A percentile compares a stretch with the other conserved stretches of the same genome.
Conservation (phyloP, 2,888 invertebrate genomes). For the Amphipyra tragopoginis region DNA sequence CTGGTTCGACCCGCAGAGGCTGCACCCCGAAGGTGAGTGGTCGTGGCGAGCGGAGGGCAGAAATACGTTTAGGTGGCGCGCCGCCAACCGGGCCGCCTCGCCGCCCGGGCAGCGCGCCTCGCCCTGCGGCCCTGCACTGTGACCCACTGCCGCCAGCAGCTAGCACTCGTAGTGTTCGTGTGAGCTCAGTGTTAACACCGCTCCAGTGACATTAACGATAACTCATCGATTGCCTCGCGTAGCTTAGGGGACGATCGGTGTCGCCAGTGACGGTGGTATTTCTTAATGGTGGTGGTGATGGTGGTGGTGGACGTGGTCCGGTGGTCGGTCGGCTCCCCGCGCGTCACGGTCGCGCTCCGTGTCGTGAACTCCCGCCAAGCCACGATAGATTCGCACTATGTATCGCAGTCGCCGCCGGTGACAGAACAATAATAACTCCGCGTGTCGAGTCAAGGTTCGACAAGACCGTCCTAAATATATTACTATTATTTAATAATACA, state of each 20-base stretch:
- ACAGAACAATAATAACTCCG: constrained; percentile 75
- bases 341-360: constrained; percentile 19
- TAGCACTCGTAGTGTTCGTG: constrained; percentile 58
- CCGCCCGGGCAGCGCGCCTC: constrained; percentile 66
- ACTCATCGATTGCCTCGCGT: constrained; percentile 13
- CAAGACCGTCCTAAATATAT: constrained; percentile 63
- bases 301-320: constrained; percentile 15
- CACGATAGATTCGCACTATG: constrained; percentile 50
- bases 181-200: constrained; percentile 66
- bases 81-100: constrained; percentile 71
- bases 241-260: constrained; percentile 1
- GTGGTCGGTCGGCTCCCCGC: constrained; percentile 13
- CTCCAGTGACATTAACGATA: constrained; percentile 52
- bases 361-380: constrained; percentile 49
- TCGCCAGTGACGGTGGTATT: constrained; percentile 29
- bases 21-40: constrained; percentile 96
- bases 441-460: constrained; percentile 71
- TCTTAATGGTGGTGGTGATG: constrained; percentile 32
- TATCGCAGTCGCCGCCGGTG: constrained; percentile 45
- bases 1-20: constrained; percentile 97
- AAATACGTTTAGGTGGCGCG: constrained; percentile 75
- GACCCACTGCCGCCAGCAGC: constrained; percentile 55
- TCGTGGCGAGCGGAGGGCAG: constrained; percentile 67
- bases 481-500: constrained; percentile 57
- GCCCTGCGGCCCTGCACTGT: constrained; percentile 64